Evolutionary conservation across 2,797 vertebrate species (phyloP).

Genomic region (Sebastolobus altivelis): DNA sequence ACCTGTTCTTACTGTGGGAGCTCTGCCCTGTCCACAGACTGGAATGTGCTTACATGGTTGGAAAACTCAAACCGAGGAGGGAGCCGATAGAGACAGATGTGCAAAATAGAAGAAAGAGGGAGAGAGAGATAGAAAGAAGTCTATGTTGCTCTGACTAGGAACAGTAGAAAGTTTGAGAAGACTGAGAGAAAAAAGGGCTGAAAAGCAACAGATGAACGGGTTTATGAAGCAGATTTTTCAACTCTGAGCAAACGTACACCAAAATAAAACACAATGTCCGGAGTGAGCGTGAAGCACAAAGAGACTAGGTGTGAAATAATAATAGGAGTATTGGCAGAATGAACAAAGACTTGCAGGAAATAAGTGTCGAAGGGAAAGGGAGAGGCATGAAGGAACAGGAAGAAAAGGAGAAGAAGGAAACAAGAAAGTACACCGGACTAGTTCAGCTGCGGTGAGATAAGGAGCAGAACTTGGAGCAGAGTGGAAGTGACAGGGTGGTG

Average conservation of each 20-base stretch:
- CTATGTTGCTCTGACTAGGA: slow-evolving; percentile 8
- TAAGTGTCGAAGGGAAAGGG: not conserved
- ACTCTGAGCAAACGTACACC: not conserved
- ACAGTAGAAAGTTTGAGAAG: slow-evolving; percentile 1
- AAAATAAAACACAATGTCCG: slow-evolving; percentile 6
- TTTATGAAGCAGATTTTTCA: slow-evolving; percentile 4
- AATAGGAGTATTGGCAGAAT: not conserved
- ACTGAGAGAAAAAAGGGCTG: not conserved
- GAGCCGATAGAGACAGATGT: slow-evolving; percentile 63
- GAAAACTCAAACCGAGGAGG: slow-evolving; percentile 72
- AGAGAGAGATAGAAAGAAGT: slow-evolving; percentile 7
- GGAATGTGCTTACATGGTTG: slow-evolving; percentile 85
- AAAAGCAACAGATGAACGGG: not conserved
- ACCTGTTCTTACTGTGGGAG: slow-evolving; percentile 74
- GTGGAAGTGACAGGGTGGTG: slow-evolving; percentile 47
- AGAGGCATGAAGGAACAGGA: not conserved
- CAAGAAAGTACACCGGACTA: not conserved
- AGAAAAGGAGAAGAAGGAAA: slow-evolving; percentile 9
- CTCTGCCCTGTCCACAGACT: slow-evolving; percentile 67
- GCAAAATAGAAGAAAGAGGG: slow-evolving; percentile 33
- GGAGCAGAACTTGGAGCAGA: slow-evolving; percentile 37
- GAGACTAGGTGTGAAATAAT: slow-evolving; percentile 27
- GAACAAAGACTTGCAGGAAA: slow-evolving; percentile 18
- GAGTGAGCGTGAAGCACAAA: not conserved
- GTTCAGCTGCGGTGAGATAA: slow-evolving; percentile 32